phyloP scores from a whole-genome alignment of 2,113 vertebrate species.

The Rhinopithecus roxellana region DNA sequence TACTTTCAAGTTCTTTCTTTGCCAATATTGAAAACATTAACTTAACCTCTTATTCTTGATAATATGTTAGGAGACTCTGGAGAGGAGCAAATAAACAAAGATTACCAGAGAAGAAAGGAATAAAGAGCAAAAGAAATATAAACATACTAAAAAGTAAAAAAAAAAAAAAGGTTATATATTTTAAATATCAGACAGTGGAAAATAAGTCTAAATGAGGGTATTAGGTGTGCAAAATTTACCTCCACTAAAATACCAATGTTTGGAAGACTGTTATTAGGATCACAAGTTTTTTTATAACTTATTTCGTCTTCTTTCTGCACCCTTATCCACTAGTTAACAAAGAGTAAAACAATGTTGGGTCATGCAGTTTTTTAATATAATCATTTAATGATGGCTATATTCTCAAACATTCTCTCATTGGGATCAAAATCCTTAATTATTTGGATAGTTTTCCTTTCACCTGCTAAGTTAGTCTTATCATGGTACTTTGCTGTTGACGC shows the following conservation, averaged over 20 bases:
- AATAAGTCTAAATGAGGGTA: neutral
- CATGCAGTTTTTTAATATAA: neutral
- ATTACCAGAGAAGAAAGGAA: neutral
- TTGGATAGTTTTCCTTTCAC: neutral
- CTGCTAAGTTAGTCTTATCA: neutral
- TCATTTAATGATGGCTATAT: neutral
- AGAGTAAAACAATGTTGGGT: neutral
- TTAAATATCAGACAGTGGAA: neutral
- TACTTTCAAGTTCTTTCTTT: neutral
- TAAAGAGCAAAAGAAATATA: neutral
- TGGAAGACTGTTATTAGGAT: neutral
- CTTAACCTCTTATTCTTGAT: neutral
- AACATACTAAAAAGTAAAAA: neutral
- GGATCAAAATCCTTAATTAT: neutral
- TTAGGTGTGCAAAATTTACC: neutral
- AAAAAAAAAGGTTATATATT: neutral
- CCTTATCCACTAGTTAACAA: neutral
- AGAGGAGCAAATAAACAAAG: neutral
- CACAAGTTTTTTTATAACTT: neutral
- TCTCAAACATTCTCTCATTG: neutral
- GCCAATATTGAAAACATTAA: neutral
- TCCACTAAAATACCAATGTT: neutral
- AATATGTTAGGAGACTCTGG: neutral
- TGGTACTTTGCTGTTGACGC: neutral
- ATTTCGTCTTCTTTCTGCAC: neutral